Conservation (phyloP, 1,140 invertebrate species). For the Zaprionus capensis region DNA sequence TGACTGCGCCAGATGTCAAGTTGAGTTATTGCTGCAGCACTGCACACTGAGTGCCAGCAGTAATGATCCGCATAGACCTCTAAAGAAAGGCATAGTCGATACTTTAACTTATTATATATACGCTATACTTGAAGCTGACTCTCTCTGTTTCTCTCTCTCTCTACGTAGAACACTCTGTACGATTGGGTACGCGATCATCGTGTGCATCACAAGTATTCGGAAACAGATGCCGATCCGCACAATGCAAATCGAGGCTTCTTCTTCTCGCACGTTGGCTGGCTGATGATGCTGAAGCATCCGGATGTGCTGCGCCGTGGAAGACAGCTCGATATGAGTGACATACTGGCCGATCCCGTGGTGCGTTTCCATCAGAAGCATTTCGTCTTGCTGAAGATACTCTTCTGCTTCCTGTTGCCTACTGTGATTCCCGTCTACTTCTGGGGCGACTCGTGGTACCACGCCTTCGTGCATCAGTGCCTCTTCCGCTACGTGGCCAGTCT, state of each 20-base stretch:
- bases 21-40: background rate
- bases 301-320: slow-evolving; percentile 90
- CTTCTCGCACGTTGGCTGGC: slow-evolving; percentile 96
- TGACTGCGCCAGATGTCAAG: slow-evolving; percentile 59
- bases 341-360: slow-evolving; percentile 90
- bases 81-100: background rate
- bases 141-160: background rate
- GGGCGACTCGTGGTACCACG: slow-evolving; percentile 88
- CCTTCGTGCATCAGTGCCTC: slow-evolving; percentile 87
- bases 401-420: slow-evolving; percentile 92
- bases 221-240: slow-evolving; percentile 96
- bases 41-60: background rate
- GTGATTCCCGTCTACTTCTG: slow-evolving; percentile 90
- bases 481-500: slow-evolving; percentile 91
- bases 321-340: slow-evolving; percentile 91
- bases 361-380: slow-evolving; percentile 91
- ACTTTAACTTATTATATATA: background rate
- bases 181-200: slow-evolving; percentile 93
- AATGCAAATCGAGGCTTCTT: slow-evolving; percentile 95
- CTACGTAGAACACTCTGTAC: slow-evolving; percentile 86
- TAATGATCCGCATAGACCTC: background rate
- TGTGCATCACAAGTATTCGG: slow-evolving; percentile 95
- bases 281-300: slow-evolving; percentile 93
- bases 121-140: background rate
- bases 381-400: slow-evolving; percentile 87